These are phyloP conservation scores for Cacoxenus indagator DNA, from an alignment of 2,888 invertebrate genomes.

Conservation along the genomic window DNA sequence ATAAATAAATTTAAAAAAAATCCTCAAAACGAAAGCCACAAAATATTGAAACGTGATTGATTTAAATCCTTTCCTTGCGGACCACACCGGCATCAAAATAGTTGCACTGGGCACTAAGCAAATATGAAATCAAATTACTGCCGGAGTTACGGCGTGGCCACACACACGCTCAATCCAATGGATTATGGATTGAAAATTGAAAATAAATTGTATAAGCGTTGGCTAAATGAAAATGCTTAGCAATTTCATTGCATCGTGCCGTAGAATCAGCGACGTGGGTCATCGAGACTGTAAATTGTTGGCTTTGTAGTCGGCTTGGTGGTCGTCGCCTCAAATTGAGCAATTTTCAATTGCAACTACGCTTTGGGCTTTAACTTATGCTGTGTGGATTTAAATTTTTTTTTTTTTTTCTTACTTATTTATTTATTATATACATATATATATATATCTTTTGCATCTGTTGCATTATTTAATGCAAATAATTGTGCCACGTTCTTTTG, in stretches of 20 bases:
- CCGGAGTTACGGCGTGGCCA: not conserved
- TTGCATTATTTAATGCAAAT: slow-evolving; percentile 2
- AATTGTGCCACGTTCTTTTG: slow-evolving; percentile 18
- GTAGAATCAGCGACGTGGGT: slow-evolving; percentile 15
- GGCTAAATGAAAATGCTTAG: slow-evolving; percentile 48
- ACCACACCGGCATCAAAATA: slow-evolving; percentile 1
- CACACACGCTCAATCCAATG: slow-evolving; percentile 2
- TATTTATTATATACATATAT: not conserved
- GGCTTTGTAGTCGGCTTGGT: not conserved
- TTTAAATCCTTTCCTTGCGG: slow-evolving; percentile 26
- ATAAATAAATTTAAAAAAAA: not conserved
- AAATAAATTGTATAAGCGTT: slow-evolving; percentile 61
- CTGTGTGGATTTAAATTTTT: too few relatives aligned
- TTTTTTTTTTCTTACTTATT: not conserved
- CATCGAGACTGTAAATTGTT: slow-evolving; percentile 7
- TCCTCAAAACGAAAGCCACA: slow-evolving; percentile 34
- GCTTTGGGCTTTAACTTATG: not conserved
- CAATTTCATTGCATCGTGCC: slow-evolving; percentile 13
- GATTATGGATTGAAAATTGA: slow-evolving; percentile 56
- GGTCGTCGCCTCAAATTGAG: slow-evolving; percentile 8
- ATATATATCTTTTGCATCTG: not conserved
- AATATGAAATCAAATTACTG: slow-evolving; percentile 5
- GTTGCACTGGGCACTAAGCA: not conserved
- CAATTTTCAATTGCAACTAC: not conserved
- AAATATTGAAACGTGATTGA: slow-evolving; percentile 49